Evolutionary conservation across 2,888 invertebrate genomes (phyloP), one percentile per base, ranked within the genome.

Genomic region (Trissoscelio sp.): DNA sequence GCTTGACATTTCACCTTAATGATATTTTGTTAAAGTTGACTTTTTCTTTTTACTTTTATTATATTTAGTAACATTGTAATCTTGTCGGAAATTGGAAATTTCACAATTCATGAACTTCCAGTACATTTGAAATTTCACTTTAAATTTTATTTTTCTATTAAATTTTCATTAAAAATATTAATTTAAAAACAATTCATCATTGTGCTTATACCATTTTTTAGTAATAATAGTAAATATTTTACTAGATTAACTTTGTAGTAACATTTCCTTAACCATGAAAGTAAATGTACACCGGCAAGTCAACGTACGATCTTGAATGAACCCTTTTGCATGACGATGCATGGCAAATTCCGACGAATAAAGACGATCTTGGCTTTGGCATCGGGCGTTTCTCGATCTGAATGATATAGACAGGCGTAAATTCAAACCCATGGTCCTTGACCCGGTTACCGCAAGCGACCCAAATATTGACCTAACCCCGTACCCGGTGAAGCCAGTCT

Each of bases 401-500:
- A 72, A 58, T 69, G 79, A 81, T 83, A 73, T 39, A 72, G 58
- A 46, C 44, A 70, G 28, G 42, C 64, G 64, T 81, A 82, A 81
- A 83, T 84, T 83, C 82, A 82, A 70, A 81, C 62, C 55, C 74
- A 70, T 85, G 84, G 87, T 87, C 88, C 89, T 89, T 89, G 89
- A 88, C 89, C 88, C 83, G 86, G 86, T 88, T 88, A 85, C 84
- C 78, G 81, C 81, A 81, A 73, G 81, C 85, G 86, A 86, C 86
- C 85, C 87, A 87, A 88, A 88, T 88, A 87, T 88, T 87, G 88
- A 88, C 85, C 87, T 87, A 87, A 88, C 85, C 87, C 84, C 75
- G 80, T 81, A 78, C 83, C 77, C 83, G 72, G 82, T 74, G 82
- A 83, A 79, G 55, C 79, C 75, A 81, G 81, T 83, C 82, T 82